phyloP scores from a whole-genome alignment of 2,888 invertebrate species.

The Calameuta idolon region DNA sequence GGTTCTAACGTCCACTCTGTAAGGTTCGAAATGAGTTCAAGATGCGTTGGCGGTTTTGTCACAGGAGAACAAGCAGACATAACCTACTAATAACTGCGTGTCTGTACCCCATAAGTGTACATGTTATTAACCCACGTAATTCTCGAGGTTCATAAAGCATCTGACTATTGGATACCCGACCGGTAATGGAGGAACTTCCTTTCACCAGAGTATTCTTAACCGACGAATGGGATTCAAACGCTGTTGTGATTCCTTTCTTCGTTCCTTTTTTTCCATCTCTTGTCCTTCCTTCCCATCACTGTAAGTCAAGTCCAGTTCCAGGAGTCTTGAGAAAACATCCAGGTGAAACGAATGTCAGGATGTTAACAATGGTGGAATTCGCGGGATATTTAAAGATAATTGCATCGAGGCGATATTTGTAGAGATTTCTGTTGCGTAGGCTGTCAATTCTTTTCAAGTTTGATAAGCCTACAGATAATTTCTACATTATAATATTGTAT shows the following conservation, averaged over 20 bases:
- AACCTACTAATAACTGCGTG: neutral
- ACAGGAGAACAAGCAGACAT: neutral
- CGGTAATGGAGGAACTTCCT: conserved; percentile 36
- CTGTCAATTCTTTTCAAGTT: neutral
- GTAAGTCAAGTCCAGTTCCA: neutral
- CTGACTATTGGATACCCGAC: conserved; percentile 18
- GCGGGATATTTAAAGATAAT: neutral
- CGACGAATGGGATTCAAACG: neutral
- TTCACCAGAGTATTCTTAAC: conserved; percentile 31
- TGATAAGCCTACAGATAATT: neutral
- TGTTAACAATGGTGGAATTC: neutral
- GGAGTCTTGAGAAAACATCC: neutral
- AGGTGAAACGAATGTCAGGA: neutral
- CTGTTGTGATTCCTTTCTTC: neutral
- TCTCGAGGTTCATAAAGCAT: neutral
- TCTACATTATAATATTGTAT: neutral
- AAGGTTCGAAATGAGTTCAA: neutral
- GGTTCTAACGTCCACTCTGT: neutral
- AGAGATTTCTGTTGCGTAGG: neutral
- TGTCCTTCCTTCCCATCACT: neutral
- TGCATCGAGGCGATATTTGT: neutral
- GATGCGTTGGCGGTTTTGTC: neutral
- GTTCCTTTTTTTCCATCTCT: neutral
- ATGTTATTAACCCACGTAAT: neutral
- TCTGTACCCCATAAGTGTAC: neutral